Evolutionary conservation across 1,140 invertebrate genomes (phyloP), one percentile per base, ranked within the genome.

Genomic region (Oedothorax gibbosus): DNA sequence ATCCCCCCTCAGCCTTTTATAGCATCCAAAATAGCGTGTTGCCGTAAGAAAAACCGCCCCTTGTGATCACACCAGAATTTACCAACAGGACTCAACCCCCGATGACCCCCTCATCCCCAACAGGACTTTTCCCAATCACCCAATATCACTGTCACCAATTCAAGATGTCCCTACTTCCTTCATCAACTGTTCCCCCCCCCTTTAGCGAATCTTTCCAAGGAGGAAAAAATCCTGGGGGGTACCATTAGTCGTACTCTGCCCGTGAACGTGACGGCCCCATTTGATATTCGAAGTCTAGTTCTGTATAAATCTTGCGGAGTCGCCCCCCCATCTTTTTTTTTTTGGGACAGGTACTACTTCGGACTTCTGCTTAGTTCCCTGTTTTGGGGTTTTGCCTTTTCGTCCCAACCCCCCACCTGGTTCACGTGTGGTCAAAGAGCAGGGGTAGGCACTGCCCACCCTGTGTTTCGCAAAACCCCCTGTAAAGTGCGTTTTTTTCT

Each of bases 401-500:
- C 96, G 0, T 96, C 96, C 20, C 95, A n/a, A n/a, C n/a, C 95
- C 54, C 92, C 93, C 5, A 72, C 69, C 50, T 86, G 77, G 80
- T 91, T 95, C 57, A 95, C 95, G 0, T 98, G 97, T 88, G 95
- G 94, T 12, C 93, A 96, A 12, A 94, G 96, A 60, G 94, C 98
- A 86, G 95, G 95, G 20, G 94, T 96, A 18, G 96, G 97, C 50
- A 92, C 97, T 15, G 93, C 95, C 4, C 97, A 96, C 87, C 15
- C 91, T 98, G n/a, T 94, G 97, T 20, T 98, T 98, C 89, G 95
- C 95, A 15, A 94, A 97, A 0, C 92, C 98, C 49, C 92, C 98
- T 79, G 97, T 98, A 84, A 98, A 98, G 90, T 96, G 96, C 88
- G 95, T 98, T 68, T 97, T 98, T 89, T 92, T 98, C 62, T 93